Base-by-base conservation (phyloP, 1,140 invertebrate species). In the Sarcophaga peregrina region DNA sequence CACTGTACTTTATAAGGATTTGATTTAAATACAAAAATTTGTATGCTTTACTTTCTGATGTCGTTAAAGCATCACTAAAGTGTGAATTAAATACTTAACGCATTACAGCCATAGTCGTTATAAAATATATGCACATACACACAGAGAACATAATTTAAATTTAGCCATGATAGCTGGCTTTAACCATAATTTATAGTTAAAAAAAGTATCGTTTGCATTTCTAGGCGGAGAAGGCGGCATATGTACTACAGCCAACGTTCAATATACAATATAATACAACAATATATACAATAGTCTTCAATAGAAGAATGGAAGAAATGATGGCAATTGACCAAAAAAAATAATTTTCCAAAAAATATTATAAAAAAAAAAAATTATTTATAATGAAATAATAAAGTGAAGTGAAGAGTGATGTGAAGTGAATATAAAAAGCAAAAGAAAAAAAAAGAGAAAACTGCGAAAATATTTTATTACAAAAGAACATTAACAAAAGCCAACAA, bases 61-160 rank as follows among this genome's bases (percentile, higher is more conserved):
- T 68, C 8, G 58, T 17, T 37, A 20, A 25, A 68, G 17, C 62
- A 8, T 68, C 20, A 4, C 20, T 68, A 68, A 68, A 68, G 62
- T 68, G 62, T 68, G 62, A 68, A 68, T 68, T 68, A 68, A 20
- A 68, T 68, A 25, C 62, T 68, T 68, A 68, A 68, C 62, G 62
- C 62, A 68, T 68, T 25, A 68, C 1, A 4, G 25, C 25, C 25
- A 37, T 37, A 37, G 25, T 68, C 62, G 62, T 68, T 68, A 68
- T 20, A 68, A 25, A 68, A 68, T 20, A 68, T 68, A 68, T 37
- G 4, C 4, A 37, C 25, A 37, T 4, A 37, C 25, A 37, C 25
- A 37, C 25, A 37, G 25, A 37, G 25, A 37, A 37, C 25, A 68
- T 68, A 20, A 68, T 20, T 68, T 68, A 25, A 68, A 15, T 68